Conservation (phyloP, 2,113 vertebrate species). For the Cryptomyrus ogoouensis region DNA sequence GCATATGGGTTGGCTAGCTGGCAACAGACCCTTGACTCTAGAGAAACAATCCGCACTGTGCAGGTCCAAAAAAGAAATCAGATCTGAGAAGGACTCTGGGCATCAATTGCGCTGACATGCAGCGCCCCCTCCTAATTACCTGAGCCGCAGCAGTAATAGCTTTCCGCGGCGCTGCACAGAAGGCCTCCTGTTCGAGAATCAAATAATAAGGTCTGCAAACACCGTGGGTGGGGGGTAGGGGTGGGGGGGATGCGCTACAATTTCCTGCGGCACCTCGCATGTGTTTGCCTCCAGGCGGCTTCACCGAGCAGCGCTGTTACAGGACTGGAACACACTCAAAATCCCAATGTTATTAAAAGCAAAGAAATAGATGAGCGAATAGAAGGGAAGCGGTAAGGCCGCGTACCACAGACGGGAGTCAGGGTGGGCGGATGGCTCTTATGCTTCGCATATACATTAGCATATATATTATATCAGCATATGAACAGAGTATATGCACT, state of each 20-base stretch:
- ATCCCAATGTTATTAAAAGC: neutral
- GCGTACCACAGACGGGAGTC: neutral
- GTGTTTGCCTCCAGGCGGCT: neutral
- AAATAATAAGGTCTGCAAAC: constrained; percentile 1
- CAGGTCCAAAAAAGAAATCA: neutral
- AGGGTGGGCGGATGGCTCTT: neutral
- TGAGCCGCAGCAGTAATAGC: neutral
- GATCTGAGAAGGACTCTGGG: neutral
- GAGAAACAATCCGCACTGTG: neutral
- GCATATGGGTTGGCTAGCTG: neutral
- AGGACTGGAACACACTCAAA: neutral
- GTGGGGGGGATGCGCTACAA: neutral
- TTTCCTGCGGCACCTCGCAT: neutral
- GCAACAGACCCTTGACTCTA: neutral
- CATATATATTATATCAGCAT: neutral
- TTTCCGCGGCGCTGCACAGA: neutral
- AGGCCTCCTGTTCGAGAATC: neutral
- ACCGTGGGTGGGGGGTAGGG: neutral
- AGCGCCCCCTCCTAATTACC: neutral
- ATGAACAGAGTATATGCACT: neutral
- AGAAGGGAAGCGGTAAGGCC: neutral
- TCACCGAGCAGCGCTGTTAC: neutral
- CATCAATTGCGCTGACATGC: neutral
- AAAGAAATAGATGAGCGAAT: neutral
- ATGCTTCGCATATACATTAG: neutral